phyloP scores from a whole-genome alignment of 1,140 invertebrate genomes.

The Saccostrea echinata region DNA sequence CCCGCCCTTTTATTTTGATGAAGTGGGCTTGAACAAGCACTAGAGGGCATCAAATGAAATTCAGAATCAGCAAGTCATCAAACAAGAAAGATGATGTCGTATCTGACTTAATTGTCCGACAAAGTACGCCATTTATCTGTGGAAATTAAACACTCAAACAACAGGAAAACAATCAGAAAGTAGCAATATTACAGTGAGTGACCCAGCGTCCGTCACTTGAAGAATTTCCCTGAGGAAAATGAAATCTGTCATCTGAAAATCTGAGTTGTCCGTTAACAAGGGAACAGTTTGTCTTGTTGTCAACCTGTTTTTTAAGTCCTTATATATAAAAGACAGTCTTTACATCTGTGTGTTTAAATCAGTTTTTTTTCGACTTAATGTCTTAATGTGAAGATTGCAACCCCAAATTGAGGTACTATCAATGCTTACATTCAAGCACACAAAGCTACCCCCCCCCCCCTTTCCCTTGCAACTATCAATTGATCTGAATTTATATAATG shows the following conservation, averaged over 20 bases:
- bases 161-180: constrained; percentile 1
- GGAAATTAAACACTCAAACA: constrained; percentile 6
- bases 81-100: neutral
- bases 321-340: too few species aligned
- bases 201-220: neutral
- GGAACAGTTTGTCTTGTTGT: too few species aligned
- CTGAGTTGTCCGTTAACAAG: too few species aligned
- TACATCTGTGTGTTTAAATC: too few species aligned
- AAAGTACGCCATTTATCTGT: constrained; percentile 15
- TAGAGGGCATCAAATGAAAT: neutral
- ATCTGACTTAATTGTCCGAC: neutral
- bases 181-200: neutral
- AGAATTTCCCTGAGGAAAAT: neutral
- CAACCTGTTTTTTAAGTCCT: too few species aligned
- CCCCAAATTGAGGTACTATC: too few species aligned
- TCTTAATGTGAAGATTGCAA: too few species aligned
- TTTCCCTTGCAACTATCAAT: too few species aligned
- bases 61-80: neutral
- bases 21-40: neutral
- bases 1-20: constrained; percentile 12
- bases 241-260: neutral
- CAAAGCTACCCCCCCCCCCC: too few species aligned
- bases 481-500: too few species aligned
- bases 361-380: too few species aligned
- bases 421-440: too few species aligned